Evolutionary conservation across 2,113 vertebrate species (phyloP).

Genomic region (Serinus canaria): DNA sequence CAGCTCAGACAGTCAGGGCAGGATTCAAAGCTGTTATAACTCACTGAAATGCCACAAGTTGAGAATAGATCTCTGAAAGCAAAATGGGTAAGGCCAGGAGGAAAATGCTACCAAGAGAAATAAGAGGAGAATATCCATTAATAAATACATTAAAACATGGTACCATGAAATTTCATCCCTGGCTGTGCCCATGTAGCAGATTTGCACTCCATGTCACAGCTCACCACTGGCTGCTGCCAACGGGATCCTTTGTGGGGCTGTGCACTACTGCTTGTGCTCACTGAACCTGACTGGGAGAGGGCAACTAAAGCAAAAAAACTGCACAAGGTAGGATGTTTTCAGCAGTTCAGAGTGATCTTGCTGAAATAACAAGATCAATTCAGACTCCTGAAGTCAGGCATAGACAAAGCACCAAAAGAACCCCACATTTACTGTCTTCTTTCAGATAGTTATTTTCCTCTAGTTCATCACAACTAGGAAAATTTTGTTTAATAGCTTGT

Average conservation of each 20-base stretch:
- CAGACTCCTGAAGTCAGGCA: neutral
- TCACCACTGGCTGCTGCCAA: neutral
- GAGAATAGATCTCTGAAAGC: neutral
- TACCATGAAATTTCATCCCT: neutral
- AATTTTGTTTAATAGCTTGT: conserved; percentile 45
- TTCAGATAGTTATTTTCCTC: conserved; percentile 16
- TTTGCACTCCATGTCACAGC: neutral
- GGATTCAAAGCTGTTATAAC: neutral
- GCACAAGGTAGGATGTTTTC: neutral
- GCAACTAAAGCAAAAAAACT: neutral
- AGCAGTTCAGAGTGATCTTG: neutral
- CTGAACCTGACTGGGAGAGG: neutral
- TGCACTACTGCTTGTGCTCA: neutral
- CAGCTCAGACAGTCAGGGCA: neutral
- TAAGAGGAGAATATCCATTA: neutral
- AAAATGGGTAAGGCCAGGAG: neutral
- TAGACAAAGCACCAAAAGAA: neutral
- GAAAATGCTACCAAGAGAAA: neutral
- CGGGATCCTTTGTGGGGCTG: neutral
- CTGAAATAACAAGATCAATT: neutral
- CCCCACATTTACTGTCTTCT: neutral
- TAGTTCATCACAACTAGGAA: conserved; percentile 3
- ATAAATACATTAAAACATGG: neutral
- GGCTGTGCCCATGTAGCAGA: neutral
- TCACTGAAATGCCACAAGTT: neutral